phyloP scores from a whole-genome alignment of 2,797 vertebrate species.

The Sebastolobus altivelis region DNA sequence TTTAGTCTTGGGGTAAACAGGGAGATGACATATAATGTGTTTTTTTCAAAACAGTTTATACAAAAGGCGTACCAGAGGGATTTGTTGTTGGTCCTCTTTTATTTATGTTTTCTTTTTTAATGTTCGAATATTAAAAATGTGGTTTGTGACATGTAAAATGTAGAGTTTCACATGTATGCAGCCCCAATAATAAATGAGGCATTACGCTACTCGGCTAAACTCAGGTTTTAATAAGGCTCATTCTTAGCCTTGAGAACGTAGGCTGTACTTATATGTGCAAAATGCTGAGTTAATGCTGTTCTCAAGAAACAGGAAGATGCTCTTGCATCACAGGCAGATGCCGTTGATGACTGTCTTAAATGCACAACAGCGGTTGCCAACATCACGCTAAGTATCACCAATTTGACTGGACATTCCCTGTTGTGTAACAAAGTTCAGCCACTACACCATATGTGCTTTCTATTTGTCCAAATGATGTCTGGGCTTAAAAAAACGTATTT shows the following conservation, averaged over 20 bases:
- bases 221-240: neutral
- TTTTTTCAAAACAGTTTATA: too few relatives aligned
- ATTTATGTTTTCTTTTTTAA: neutral
- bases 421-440: neutral
- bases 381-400: neutral
- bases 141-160: neutral
- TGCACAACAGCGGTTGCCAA: neutral
- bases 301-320: neutral
- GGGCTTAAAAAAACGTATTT: neutral
- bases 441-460: neutral
- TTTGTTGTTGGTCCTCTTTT: slow-evolving; percentile 11
- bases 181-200: neutral
- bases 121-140: neutral
- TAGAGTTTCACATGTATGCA: neutral
- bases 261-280: neutral
- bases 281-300: neutral
- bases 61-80: slow-evolving; percentile 13
- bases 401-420: neutral
- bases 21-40: neutral
- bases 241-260: neutral
- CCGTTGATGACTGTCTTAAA: neutral
- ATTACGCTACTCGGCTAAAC: neutral
- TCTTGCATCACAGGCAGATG: slow-evolving; percentile 1
- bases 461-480: neutral
- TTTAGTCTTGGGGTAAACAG: slow-evolving; percentile 17